These are phyloP conservation scores for Ceratoteleas bidentatus DNA, from an alignment of 1,140 invertebrate genomes.

Conservation along the genomic window DNA sequence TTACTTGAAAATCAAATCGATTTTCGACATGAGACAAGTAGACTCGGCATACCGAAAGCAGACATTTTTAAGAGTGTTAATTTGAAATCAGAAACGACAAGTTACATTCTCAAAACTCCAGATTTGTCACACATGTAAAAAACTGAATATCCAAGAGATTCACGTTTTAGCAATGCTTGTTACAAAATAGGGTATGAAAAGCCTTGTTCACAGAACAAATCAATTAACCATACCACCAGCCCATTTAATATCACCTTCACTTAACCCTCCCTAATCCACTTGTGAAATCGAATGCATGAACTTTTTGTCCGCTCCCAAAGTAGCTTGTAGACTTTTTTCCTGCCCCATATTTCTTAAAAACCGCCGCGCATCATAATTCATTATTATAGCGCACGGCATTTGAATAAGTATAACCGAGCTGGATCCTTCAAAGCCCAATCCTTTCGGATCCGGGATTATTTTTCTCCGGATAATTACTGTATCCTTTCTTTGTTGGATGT, in stretches of 20 bases:
- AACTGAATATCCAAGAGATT: too few species aligned
- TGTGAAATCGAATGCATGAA: conserved; percentile 21
- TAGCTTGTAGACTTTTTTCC: conserved; percentile 9
- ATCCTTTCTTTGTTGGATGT: conserved; percentile 39
- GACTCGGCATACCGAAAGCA: too few species aligned
- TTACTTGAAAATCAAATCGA: too few species aligned
- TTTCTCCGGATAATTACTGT: conserved; percentile 47
- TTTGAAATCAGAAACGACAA: too few species aligned
- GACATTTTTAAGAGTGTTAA: too few species aligned
- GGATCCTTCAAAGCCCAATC: conserved; percentile 32
- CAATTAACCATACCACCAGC: neutral
- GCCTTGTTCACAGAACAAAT: neutral
- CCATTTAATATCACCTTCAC: neutral
- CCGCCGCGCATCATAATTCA: conserved; percentile 12
- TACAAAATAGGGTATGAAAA: too few species aligned
- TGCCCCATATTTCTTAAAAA: conserved; percentile 5
- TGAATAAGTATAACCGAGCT: conserved; percentile 34
- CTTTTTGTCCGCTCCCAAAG: conserved; percentile 11
- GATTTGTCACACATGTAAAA: too few species aligned
- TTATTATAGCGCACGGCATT: conserved; percentile 34
- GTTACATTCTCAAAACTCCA: too few species aligned
- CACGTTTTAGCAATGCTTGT: too few species aligned
- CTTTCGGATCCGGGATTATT: conserved; percentile 30
- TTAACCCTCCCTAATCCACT: neutral
- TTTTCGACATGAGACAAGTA: too few species aligned